Percentiles rank a stretch among this genome's conserved stretches.
phyloP scores from a whole-genome alignment of 2,113 vertebrate genomes.

The Lonchura striata region DNA sequence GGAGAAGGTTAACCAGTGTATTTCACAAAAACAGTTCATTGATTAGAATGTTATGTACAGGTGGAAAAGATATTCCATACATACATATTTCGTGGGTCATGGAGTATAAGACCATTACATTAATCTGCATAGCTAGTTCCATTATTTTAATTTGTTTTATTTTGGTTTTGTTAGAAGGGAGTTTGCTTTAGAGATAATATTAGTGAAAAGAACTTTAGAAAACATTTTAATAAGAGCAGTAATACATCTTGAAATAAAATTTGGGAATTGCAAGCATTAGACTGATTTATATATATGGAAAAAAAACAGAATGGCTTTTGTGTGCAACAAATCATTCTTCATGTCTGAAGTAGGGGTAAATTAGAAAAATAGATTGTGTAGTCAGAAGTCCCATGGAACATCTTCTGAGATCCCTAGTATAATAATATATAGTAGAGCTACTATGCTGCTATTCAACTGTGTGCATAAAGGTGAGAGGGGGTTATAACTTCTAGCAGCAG shows the following conservation, averaged over 20 bases:
- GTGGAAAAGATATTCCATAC: neutral
- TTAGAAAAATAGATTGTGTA: neutral
- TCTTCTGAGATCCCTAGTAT: neutral
- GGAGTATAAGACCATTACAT: neutral
- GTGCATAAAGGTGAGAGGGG: neutral
- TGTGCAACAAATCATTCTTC: neutral
- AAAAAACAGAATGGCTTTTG: neutral
- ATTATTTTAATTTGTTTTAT: neutral
- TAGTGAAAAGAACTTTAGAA: neutral
- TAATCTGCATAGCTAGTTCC: neutral
- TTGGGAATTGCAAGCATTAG: neutral
- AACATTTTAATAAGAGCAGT: neutral
- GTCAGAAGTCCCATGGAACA: neutral
- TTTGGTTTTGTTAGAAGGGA: neutral
- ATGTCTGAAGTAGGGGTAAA: neutral
- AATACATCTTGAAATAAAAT: neutral
- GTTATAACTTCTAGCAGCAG: neutral
- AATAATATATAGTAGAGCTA: neutral
- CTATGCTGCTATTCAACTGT: fast-evolving
- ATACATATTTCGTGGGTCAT: neutral
- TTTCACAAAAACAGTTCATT: neutral
- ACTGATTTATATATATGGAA: neutral
- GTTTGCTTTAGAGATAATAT: neutral
- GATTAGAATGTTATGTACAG: neutral
- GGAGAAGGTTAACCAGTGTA: neutral